Evolutionary conservation across 2,797 vertebrate genomes (phyloP).

Genomic region (Gymnocypris eckloni): DNA sequence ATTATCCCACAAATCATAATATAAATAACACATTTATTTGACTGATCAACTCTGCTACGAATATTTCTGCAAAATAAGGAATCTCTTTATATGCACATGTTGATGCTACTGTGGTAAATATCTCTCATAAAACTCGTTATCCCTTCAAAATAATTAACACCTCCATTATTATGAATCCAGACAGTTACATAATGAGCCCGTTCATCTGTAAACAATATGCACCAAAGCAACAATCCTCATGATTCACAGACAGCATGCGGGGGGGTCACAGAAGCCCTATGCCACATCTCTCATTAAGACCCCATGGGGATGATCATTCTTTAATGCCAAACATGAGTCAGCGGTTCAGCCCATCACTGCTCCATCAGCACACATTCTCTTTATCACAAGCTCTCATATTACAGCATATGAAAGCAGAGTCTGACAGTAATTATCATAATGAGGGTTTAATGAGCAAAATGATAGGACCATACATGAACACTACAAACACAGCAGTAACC

Average conservation of each 20-base stretch:
- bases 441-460: slow-evolving; percentile 17
- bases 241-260: slow-evolving; percentile 6
- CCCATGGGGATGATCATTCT: slow-evolving; percentile 32
- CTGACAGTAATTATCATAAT: slow-evolving; percentile 35
- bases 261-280: slow-evolving; percentile 25
- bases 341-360: slow-evolving; percentile 39
- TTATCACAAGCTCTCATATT: slow-evolving; percentile 29
- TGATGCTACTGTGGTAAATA: slow-evolving; percentile 9
- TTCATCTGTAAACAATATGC: slow-evolving; percentile 31
- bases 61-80: neutral
- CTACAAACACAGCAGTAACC: neutral
- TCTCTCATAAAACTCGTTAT: slow-evolving; percentile 3
- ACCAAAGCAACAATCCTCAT: slow-evolving; percentile 23
- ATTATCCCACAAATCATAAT: neutral
- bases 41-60: neutral
- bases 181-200: slow-evolving; percentile 30
- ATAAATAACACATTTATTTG: neutral
- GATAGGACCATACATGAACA: neutral
- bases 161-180: slow-evolving; percentile 6
- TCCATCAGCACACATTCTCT: slow-evolving; percentile 33
- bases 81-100: neutral
- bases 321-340: slow-evolving; percentile 48
- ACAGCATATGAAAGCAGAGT: slow-evolving; percentile 27
- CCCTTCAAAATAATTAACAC: neutral
- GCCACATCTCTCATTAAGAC: slow-evolving; percentile 36